Base-by-base conservation (phyloP, 2,888 invertebrate species). In the Hirtodrosophila trivittata region DNA sequence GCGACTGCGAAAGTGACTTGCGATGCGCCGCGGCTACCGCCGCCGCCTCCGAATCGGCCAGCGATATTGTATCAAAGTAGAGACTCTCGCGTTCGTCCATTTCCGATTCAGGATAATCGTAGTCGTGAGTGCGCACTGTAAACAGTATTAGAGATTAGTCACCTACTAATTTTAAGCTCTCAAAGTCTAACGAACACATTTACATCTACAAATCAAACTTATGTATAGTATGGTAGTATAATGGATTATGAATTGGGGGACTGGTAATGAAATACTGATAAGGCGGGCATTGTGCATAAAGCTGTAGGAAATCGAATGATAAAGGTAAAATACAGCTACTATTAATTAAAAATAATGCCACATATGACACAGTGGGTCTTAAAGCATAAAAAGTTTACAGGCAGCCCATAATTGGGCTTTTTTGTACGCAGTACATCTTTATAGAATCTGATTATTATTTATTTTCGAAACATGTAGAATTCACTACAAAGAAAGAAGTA, bases 1-100 rank as follows among this genome's bases (percentile, higher is more conserved):
- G 90, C 21, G 93, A 93, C 75, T 93, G 90, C 63, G 92, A 92
- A 46, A 93, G 66, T 16, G 91, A 90, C 75, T 90, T 89, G n/a
- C 91, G 89, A 72, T 91, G 90, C 4, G 88, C 87, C 3, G 90
- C 88, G 39, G 89, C 90, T 45, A 89, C 89, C 9, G 90, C 89
- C 3, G 90, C 90, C 12, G 90, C 89, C 64, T 90, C 91, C 25
- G 91, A 90, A 33, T 90, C 91, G 45, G 91, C 89, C 67, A 91
- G 68, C 41, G 89, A 89, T 41, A 91, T 90, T 16, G 91, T 91
- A 70, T 91, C 91, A 59, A 90, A 90, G 63, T 91, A 91, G 10
- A 91, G 77, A 66, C 90, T 91, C 62, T 91, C 90, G 14, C 91
- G 87, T 77, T 91, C 90, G 54, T 89, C 89, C 87, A 90, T 90